Base-by-base conservation (phyloP, 2,113 vertebrate genomes). In the Marmota monax region DNA sequence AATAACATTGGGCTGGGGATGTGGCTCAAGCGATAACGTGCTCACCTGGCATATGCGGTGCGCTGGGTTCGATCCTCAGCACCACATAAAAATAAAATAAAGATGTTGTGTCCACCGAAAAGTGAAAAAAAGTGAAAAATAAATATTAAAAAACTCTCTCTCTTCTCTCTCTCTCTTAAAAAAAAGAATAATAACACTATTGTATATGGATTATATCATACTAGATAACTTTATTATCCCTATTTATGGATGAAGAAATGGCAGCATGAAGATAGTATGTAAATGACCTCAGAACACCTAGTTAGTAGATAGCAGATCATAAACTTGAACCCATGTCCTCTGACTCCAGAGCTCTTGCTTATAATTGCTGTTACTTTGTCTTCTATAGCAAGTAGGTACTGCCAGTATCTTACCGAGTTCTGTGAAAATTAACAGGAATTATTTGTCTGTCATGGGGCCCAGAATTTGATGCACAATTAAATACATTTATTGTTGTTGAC, bases 391-490 rank as follows among this genome's bases (percentile, higher is more conserved):
- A 39, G 23, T 11, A 48, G 23, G 32, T 39, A 56, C 14, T 25
- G 56, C 58, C 78, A 84, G 56, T 79, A 42, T 16, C 7, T 90
- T 42, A 42, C 8, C 88, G 8, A 73, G 56, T 51, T 78, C 73
- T 90, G 69, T 61, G 53, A 89, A 90, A 65, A 73, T 91, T 73
- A 65, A 45, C 58, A 86, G 34, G 70, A 94, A 84, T 5, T 17
- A 45, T 84, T 5, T 20, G 34, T 42, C 4, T 78, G 67, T 6
- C 69, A 58, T 22, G 89, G 32, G 39, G 10, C 37, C 42, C 51
- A 22, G 27, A 67, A 51, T 7, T 10, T 34, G 29, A 80, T 51
- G 4, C 65, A 27, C 29, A 88, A 27, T 88, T 70, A 65, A 34
- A 32, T 69, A 32, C 82, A n/a, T n/a, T 1, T n/a, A 51, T 18